Percentiles rank a stretch among this genome's conserved stretches.
phyloP scores from a whole-genome alignment of 2,888 invertebrate genomes.

The Eupithecia subumbrata region DNA sequence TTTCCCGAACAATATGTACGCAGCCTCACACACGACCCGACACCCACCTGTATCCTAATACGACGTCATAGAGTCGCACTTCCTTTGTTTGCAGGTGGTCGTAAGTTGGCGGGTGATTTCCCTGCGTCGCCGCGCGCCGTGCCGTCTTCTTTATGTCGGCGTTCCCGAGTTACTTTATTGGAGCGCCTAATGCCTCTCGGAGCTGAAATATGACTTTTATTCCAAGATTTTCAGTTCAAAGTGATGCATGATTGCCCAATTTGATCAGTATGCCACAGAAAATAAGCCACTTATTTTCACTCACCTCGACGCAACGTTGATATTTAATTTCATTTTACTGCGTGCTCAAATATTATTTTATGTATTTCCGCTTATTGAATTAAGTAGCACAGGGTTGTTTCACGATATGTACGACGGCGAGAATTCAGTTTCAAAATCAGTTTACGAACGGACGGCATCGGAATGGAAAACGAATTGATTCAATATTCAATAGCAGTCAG shows the following conservation, averaged over 20 bases:
- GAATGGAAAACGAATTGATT: conserved; percentile 28
- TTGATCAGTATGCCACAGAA: not conserved
- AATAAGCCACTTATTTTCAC: not conserved
- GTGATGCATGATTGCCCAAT: conserved; percentile 33
- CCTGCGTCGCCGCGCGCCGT: conserved; percentile 40
- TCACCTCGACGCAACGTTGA: not conserved
- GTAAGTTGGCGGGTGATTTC: conserved; percentile 44
- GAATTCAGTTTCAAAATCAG: conserved; percentile 20
- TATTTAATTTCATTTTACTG: not conserved
- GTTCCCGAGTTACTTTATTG: conserved; percentile 53
- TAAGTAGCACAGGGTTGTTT: not conserved
- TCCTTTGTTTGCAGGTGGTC: not conserved
- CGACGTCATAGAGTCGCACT: conserved; percentile 6
- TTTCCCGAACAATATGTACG: conserved; percentile 53
- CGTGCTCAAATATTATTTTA: not conserved
- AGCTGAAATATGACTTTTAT: conserved; percentile 45
- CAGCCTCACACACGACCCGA: conserved; percentile 8
- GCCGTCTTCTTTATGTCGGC: conserved; percentile 52
- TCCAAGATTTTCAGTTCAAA: conserved; percentile 34
- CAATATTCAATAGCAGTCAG: conserved; percentile 23
- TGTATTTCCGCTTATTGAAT: not conserved
- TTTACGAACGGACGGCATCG: conserved; percentile 21
- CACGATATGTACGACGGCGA: not conserved
- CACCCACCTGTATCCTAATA: conserved; percentile 2
- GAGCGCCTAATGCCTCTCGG: conserved; percentile 53